Conservation (phyloP, 1,140 invertebrate species). For the Drosophila azteca region DNA sequence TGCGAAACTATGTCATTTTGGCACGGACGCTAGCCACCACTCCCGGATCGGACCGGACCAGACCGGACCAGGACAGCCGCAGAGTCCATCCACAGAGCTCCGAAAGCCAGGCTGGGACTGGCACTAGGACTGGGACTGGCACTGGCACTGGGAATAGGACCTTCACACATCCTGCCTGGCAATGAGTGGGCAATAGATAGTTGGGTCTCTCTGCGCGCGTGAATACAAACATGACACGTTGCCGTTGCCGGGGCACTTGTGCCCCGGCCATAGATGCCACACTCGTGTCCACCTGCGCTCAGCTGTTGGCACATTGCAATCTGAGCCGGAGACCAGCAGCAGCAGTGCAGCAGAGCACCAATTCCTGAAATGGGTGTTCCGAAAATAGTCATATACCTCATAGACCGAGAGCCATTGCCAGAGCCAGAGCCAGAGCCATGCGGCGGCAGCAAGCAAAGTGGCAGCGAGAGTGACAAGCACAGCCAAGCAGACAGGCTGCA, state of each 20-base stretch:
- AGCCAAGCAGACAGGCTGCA: constrained; percentile 15
- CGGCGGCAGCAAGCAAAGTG: constrained; percentile 35
- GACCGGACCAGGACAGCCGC: not conserved
- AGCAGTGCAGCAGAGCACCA: constrained; percentile 46
- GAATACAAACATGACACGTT: constrained; percentile 74
- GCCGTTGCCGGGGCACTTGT: constrained; percentile 51
- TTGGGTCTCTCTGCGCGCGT: constrained; percentile 31
- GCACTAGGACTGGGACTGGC: too few relatives aligned
- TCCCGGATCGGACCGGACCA: constrained; percentile 24
- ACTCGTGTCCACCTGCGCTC: constrained; percentile 59
- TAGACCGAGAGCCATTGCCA: constrained; percentile 18
- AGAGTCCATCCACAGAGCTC: constrained; percentile 20
- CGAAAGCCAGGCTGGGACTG: not conserved
- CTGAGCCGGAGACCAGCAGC: constrained; percentile 47
- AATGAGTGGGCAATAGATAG: constrained; percentile 30
- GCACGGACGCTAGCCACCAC: constrained; percentile 57
- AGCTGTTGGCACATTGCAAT: constrained; percentile 44
- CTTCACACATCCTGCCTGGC: constrained; percentile 4
- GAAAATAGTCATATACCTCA: constrained; percentile 47
- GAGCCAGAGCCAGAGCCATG: too few relatives aligned
- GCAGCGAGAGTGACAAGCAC: constrained; percentile 40
- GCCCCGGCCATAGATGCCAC: constrained; percentile 38
- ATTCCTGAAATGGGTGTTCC: constrained; percentile 21
- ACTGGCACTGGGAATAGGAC: too few relatives aligned
- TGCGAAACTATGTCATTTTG: constrained; percentile 79